Percentiles rank a stretch among this genome's conserved stretches.
Evolutionary conservation across 2,888 invertebrate species (phyloP).

Genomic region (Hirtodrosophila confusa): DNA sequence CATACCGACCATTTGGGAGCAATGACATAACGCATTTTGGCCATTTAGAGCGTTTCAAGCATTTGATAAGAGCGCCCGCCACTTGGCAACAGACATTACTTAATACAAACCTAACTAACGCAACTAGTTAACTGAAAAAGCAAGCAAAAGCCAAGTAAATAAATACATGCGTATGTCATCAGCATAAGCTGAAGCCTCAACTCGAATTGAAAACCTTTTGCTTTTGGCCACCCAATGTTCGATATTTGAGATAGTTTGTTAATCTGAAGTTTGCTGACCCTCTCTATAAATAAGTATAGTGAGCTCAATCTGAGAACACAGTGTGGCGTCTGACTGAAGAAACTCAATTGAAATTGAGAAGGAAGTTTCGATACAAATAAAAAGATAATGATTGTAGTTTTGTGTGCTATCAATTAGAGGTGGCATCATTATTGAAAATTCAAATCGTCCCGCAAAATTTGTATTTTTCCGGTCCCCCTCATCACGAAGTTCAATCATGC

Average conservation of each 20-base stretch:
- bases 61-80: slow-evolving; percentile 34
- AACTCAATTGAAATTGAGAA: no score
- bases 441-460: no score
- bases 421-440: no score
- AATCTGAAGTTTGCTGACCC: slow-evolving; percentile 8
- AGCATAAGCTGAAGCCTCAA: slow-evolving; percentile 5
- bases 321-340: no score
- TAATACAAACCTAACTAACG: slow-evolving; percentile 3
- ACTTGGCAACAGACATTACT: slow-evolving; percentile 34
- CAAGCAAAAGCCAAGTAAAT: slow-evolving; percentile 19
- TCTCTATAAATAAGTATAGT: slow-evolving; percentile 9
- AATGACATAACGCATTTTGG: slow-evolving; percentile 50
- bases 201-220: slow-evolving; percentile 7
- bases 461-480: no score
- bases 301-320: background rate
- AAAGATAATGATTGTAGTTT: no score
- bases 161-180: slow-evolving; percentile 13
- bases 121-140: slow-evolving; percentile 24
- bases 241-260: slow-evolving; percentile 16
- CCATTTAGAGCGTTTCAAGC: background rate
- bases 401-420: no score
- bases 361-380: no score
- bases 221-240: slow-evolving; percentile 1
- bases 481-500: no score
- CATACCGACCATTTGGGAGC: slow-evolving; percentile 37